Evolutionary conservation across 2,888 invertebrate genomes (phyloP).

Genomic region (Heteropelma amictum): DNA sequence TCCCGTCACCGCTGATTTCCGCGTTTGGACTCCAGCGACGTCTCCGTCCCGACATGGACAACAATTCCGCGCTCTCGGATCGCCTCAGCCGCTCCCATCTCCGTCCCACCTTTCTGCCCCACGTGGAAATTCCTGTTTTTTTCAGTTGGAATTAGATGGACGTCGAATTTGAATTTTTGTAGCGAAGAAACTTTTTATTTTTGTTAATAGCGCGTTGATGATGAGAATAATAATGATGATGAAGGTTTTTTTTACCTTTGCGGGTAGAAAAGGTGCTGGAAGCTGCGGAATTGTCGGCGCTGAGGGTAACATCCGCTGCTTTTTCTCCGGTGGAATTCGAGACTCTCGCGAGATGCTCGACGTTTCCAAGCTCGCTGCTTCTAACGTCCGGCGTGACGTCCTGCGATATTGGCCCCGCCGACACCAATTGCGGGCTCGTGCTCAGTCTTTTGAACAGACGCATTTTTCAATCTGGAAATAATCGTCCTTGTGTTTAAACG

Average conservation of each 20-base stretch:
- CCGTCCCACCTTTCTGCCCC: constrained; percentile 81
- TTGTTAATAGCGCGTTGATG: too few relatives aligned
- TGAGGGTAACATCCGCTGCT: too few relatives aligned
- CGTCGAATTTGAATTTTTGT: background rate
- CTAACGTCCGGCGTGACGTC: constrained; percentile 56
- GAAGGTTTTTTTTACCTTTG: constrained; percentile 59
- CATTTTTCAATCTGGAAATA: constrained; percentile 66
- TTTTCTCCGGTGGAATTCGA: too few relatives aligned
- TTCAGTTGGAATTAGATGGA: background rate
- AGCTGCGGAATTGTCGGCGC: too few relatives aligned
- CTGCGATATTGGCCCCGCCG: constrained; percentile 71
- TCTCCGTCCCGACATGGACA: constrained; percentile 76
- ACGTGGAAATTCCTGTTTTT: constrained; percentile 80
- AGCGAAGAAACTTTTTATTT: too few relatives aligned
- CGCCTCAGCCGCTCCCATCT: constrained; percentile 82
- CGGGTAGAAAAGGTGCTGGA: too few relatives aligned
- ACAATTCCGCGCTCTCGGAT: constrained; percentile 80
- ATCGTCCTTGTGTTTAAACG: background rate
- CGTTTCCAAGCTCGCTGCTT: background rate
- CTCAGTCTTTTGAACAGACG: constrained; percentile 80
- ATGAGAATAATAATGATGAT: too few relatives aligned
- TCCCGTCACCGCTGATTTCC: constrained; percentile 56
- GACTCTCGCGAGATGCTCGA: too few relatives aligned
- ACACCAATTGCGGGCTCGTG: constrained; percentile 81
- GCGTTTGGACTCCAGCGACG: constrained; percentile 79